Base-by-base conservation (phyloP, 2,888 invertebrate genomes). In the Drosophila meridiana region DNA sequence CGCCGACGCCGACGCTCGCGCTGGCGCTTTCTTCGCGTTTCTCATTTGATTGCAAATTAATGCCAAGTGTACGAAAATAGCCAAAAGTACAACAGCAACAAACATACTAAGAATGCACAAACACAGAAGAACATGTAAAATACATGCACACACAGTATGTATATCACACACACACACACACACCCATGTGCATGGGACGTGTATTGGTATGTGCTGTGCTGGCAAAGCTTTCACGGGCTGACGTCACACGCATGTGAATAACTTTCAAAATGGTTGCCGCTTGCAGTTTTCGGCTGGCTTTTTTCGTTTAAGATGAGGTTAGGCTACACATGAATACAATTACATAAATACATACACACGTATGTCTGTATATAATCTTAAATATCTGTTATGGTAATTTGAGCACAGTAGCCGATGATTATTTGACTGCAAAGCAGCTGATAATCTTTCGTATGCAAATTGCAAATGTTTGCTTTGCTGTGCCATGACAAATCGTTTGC, bases 41-140 rank as follows among this genome's bases (percentile, higher is more conserved):
- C 69, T 55, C 56, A 59, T 75, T 78, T 81, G 76, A 76, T 83
- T 83, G 77, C 75, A 83, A 80, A 83, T 78, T 73, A 82, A 82
- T 80, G 80, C 79, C 77, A 77, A 83, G 82, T 73, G 70, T 86
- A 80, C 84, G 61, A 83, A 84, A 84, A 87, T 84, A 84, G 75
- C 78, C 73, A 58, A 82, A 76, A 80, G 66, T 40, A 56, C 55
- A 70, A 67, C 66, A 61, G 56, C 55, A 55, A 30, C n/a, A n/a
- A 20, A 52, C 38, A 76, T 20, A 48, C 47, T 47, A 52, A 74
- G 69, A 71, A 78, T 80, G 80, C 76, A 78, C 53, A 53, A 28
- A 68, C 56, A 69, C 69, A 55, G 36, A n/a, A n/a, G 53, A n/a
- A 42, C 32, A 67, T 50, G 59, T 30, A 52, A 40, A 28, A 36